phyloP scores from a whole-genome alignment of 2,797 vertebrate species.

The Ctenosaura bakeri region DNA sequence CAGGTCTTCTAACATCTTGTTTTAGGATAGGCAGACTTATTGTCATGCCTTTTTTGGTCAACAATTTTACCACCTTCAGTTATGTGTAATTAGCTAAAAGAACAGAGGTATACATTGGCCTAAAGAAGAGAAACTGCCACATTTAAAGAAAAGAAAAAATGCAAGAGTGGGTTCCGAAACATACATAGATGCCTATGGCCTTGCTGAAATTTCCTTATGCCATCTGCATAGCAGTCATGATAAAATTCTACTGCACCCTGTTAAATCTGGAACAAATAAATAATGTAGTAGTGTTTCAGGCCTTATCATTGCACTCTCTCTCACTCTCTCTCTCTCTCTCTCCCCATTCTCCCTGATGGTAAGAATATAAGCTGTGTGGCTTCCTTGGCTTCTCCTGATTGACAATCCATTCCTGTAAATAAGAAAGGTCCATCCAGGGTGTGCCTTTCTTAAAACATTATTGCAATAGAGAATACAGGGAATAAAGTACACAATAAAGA shows the following conservation, averaged over 20 bases:
- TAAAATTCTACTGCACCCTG: not conserved
- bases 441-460: too few relatives aligned
- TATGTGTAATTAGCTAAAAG: not conserved
- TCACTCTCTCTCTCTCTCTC: too few relatives aligned
- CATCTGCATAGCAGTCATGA: not conserved
- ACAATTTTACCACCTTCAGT: not conserved
- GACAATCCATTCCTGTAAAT: not conserved
- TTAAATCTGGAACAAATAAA: not conserved
- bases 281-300: not conserved
- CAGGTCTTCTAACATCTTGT: not conserved
- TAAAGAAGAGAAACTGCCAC: not conserved
- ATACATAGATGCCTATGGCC: not conserved
- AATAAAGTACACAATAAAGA: not conserved
- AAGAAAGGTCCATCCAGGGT: not conserved
- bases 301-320: not conserved
- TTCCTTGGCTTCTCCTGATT: not conserved
- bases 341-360: not conserved
- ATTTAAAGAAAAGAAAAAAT: not conserved
- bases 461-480: not conserved
- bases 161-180: not conserved
- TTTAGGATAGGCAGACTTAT: not conserved
- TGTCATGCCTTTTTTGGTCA: not conserved
- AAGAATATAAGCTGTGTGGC: not conserved
- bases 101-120: not conserved
- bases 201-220: not conserved